These are phyloP conservation scores for Onthophagus sagittarius DNA, from an alignment of 2,888 invertebrate species.

Conservation along the genomic window DNA sequence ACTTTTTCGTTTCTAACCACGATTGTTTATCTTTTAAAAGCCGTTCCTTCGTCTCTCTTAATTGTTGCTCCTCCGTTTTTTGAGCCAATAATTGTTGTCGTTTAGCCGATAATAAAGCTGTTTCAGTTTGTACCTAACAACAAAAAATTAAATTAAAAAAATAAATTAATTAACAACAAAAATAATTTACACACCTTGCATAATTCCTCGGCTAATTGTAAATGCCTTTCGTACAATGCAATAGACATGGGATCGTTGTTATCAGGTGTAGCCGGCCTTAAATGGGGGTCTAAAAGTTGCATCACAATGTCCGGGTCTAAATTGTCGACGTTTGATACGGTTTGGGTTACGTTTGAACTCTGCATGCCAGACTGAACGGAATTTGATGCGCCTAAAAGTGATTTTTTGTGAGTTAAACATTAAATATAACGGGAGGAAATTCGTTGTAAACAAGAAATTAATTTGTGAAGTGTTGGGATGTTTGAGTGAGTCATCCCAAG, in stretches of 20 bases:
- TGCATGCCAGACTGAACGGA: constrained; percentile 39
- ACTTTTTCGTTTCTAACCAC: constrained; percentile 40
- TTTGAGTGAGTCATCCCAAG: not conserved
- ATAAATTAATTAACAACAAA: not conserved
- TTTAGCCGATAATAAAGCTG: constrained; percentile 74
- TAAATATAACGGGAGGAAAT: not conserved
- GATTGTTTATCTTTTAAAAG: constrained; percentile 56
- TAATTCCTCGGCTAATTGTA: constrained; percentile 83
- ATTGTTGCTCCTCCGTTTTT: constrained; percentile 50
- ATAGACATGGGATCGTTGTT: constrained; percentile 72
- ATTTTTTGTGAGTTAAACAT: too few species aligned
- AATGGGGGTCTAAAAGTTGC: constrained; percentile 69
- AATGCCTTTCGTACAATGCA: constrained; percentile 84
- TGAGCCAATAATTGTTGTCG: constrained; percentile 66
- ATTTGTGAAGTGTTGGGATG: not conserved
- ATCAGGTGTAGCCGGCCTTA: constrained; percentile 82
- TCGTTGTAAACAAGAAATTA: not conserved
- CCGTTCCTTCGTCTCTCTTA: constrained; percentile 36
- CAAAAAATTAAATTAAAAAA: constrained; percentile 2
- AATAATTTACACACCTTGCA: constrained; percentile 58
- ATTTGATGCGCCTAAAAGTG: constrained; percentile 34
- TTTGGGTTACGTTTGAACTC: constrained; percentile 30
- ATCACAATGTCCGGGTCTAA: constrained; percentile 48
- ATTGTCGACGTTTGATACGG: constrained; percentile 36
- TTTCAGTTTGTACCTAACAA: constrained; percentile 70